Evolutionary conservation across 1,140 invertebrate genomes (phyloP).

Genomic region (Trichomalopsis sarcophagae): DNA sequence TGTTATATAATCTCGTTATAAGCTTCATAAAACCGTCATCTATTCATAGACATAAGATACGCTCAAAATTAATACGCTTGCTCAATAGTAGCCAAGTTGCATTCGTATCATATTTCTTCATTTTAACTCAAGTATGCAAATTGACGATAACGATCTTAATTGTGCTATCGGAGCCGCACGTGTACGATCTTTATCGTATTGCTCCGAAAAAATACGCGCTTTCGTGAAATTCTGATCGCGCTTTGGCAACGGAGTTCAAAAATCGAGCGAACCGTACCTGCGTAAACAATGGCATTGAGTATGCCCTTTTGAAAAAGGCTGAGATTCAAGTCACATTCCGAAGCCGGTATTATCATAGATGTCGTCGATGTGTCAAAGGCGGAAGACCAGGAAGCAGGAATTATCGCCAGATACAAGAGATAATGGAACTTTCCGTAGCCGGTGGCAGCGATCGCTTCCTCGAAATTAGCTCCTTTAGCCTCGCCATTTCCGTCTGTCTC

Average conservation of each 20-base stretch:
- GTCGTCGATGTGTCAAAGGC: conserved; percentile 79
- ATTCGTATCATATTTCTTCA: not conserved
- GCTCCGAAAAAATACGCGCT: not conserved
- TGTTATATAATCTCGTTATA: no score
- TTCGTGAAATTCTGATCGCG: no score
- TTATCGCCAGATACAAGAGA: conserved; percentile 75
- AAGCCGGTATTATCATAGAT: conserved; percentile 81
- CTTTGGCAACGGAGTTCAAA: not conserved
- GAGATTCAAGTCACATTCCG: conserved; percentile 81
- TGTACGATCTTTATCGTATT: not conserved
- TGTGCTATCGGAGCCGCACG: not conserved
- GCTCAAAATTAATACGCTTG: no score
- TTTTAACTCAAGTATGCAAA: not conserved
- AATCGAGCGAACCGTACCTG: conserved; percentile 69
- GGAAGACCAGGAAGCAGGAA: conserved; percentile 78
- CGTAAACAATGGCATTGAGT: conserved; percentile 79
- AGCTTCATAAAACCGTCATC: conserved; percentile 48
- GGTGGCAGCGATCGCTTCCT: conserved; percentile 76
- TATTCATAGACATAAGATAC: not conserved
- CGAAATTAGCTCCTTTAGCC: conserved; percentile 75
- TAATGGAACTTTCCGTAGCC: conserved; percentile 81
- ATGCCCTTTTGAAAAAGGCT: conserved; percentile 80
- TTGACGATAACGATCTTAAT: not conserved
- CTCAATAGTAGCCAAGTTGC: no score
- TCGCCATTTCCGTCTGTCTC: not conserved